A percentile compares a stretch with the other conserved stretches of the same genome.
Evolutionary conservation across 1,140 invertebrate genomes (phyloP).

Genomic region (Cydia fagiglandana): DNA sequence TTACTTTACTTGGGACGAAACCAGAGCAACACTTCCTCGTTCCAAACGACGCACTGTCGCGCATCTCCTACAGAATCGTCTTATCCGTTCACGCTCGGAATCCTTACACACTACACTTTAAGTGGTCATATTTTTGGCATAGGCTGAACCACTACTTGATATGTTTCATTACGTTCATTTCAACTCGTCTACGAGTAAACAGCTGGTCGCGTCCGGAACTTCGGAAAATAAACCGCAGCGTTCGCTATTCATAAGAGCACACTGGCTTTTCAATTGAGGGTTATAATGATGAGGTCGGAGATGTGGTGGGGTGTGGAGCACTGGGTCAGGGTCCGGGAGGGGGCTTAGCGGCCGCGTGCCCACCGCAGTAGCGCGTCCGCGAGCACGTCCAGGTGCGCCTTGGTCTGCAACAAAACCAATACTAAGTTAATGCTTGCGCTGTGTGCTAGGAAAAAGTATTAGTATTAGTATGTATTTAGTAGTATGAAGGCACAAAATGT

Average conservation of each 20-base stretch:
- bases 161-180: slow-evolving; percentile 68
- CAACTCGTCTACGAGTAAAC: slow-evolving; percentile 55
- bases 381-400: slow-evolving; percentile 95
- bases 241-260: slow-evolving; percentile 58
- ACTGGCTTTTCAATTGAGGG: slow-evolving; percentile 49
- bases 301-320: slow-evolving; percentile 49
- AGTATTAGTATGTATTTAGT: no score
- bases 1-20: slow-evolving; percentile 68
- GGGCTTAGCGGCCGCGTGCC: slow-evolving; percentile 91
- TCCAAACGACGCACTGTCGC: slow-evolving; percentile 35
- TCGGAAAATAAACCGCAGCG: slow-evolving; percentile 59
- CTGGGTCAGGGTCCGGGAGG: slow-evolving; percentile 50
- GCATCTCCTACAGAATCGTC: slow-evolving; percentile 36
- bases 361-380: slow-evolving; percentile 95
- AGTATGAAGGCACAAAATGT: no score
- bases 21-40: slow-evolving; percentile 58
- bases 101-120: slow-evolving; percentile 70
- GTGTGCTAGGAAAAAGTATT: no score
- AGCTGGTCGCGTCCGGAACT: slow-evolving; percentile 70
- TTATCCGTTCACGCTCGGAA: slow-evolving; percentile 49
- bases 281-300: slow-evolving; percentile 59
- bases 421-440: background rate
- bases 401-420: slow-evolving; percentile 86
- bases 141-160: slow-evolving; percentile 73
- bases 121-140: slow-evolving; percentile 64